Evolutionary conservation across 2,113 vertebrate genomes (phyloP).

Genomic region (Sinocyclocheilus anshuiensis): DNA sequence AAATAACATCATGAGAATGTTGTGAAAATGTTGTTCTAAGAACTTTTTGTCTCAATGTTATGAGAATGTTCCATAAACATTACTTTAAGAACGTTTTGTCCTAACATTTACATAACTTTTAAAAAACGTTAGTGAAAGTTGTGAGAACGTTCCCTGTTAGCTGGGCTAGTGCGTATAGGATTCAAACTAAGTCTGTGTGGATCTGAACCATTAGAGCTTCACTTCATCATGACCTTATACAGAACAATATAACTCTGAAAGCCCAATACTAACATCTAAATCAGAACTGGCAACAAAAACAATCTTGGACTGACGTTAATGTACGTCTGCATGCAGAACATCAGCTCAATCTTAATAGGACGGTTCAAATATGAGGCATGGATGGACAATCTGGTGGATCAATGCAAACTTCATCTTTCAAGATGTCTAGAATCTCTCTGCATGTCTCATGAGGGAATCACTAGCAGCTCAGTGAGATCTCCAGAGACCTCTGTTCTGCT

Average conservation of each 20-base stretch:
- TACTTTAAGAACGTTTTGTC: too few relatives aligned
- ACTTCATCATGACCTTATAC: neutral
- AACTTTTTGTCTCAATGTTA: too few relatives aligned
- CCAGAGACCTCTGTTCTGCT: slow-evolving; percentile 13
- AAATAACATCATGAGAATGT: too few relatives aligned
- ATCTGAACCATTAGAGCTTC: neutral
- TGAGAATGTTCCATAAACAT: too few relatives aligned
- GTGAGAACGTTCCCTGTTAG: too few relatives aligned
- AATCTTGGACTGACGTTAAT: neutral
- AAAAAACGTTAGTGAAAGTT: too few relatives aligned
- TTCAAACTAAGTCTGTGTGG: neutral
- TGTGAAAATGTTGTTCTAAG: too few relatives aligned
- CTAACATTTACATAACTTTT: too few relatives aligned
- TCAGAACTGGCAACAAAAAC: slow-evolving; percentile 16
- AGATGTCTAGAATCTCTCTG: slow-evolving; percentile 9
- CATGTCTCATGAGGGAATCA: slow-evolving; percentile 20
- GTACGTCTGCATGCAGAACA: slow-evolving; percentile 9
- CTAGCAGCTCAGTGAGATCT: neutral
- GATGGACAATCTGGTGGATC: neutral
- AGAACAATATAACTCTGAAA: neutral
- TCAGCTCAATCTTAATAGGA: slow-evolving; percentile 19
- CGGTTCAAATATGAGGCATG: neutral
- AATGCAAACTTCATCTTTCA: slow-evolving; percentile 18
- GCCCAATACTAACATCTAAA: neutral
- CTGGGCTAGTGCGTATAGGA: neutral